Percentiles rank a stretch among this genome's conserved stretches.
Conservation (phyloP, 1,140 invertebrate species). For the Bombus confusus region DNA sequence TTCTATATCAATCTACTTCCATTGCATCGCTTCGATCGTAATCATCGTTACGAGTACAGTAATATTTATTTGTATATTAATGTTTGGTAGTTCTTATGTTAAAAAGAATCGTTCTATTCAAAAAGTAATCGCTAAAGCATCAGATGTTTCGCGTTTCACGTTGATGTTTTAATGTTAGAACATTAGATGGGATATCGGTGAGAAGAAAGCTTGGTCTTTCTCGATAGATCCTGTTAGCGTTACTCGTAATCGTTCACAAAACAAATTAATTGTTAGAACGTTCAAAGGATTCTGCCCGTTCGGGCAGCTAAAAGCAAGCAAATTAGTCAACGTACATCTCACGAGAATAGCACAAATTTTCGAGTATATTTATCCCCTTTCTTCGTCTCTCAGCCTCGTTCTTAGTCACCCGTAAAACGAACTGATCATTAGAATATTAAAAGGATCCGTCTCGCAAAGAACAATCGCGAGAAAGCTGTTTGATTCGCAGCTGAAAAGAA, state of each 20-base stretch:
- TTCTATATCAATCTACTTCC: no score
- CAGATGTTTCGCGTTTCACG: not conserved
- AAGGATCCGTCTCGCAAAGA: not conserved
- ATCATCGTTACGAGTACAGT: not conserved
- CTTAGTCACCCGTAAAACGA: not conserved
- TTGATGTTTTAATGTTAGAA: no score
- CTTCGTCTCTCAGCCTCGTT: not conserved
- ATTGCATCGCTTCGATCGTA: not conserved
- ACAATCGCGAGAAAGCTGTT: not conserved
- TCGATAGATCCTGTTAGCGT: no score
- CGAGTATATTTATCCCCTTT: not conserved
- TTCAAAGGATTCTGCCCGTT: not conserved
- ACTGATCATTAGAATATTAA: not conserved
- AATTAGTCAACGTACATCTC: not conserved
- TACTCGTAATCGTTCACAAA: no score
- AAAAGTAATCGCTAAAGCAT: not conserved
- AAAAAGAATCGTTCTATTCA: not conserved
- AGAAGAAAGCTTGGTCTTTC: no score
- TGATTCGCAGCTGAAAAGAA: not conserved
- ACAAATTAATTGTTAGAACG: not conserved
- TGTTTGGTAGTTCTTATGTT: not conserved
- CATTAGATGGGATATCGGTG: no score
- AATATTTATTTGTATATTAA: not conserved
- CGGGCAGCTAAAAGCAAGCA: not conserved
- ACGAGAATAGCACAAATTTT: not conserved